A percentile compares a stretch with the other conserved stretches of the same genome.
phyloP scores from a whole-genome alignment of 2,113 vertebrate genomes.

The Cavia porcellus region DNA sequence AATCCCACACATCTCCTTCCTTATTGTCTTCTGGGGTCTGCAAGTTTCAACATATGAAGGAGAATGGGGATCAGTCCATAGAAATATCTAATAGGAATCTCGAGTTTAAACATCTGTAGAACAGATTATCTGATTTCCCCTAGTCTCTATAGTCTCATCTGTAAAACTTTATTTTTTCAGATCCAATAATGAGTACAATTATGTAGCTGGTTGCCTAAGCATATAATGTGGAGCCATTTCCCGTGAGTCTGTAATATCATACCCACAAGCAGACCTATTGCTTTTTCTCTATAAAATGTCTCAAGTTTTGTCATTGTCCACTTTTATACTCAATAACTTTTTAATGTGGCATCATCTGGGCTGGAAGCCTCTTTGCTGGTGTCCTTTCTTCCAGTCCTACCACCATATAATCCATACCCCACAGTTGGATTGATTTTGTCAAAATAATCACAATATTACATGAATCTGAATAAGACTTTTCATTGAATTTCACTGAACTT shows the following conservation, averaged over 20 bases:
- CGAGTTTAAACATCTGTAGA: conserved; percentile 19
- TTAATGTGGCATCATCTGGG: neutral
- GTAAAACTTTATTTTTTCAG: neutral
- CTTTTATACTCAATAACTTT: neutral
- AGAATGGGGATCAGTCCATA: neutral
- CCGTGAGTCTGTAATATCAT: neutral
- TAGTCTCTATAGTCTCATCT: neutral
- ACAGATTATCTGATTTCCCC: neutral
- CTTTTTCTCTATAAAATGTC: neutral
- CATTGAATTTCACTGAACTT: neutral
- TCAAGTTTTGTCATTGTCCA: neutral
- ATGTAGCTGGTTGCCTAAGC: neutral
- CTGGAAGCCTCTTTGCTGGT: no score
- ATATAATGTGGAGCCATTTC: neutral
- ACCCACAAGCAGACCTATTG: neutral
- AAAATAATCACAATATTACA: neutral
- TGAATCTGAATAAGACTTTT: neutral
- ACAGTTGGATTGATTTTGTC: neutral
- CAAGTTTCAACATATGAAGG: neutral
- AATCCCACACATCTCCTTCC: neutral
- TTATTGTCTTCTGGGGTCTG: neutral
- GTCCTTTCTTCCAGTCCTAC: neutral
- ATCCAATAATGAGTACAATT: conserved; percentile 10
- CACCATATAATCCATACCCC: neutral
- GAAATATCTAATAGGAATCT: neutral